Conservation (phyloP, 2,888 invertebrate species). For the Scaptomyza cyrtandrae region DNA sequence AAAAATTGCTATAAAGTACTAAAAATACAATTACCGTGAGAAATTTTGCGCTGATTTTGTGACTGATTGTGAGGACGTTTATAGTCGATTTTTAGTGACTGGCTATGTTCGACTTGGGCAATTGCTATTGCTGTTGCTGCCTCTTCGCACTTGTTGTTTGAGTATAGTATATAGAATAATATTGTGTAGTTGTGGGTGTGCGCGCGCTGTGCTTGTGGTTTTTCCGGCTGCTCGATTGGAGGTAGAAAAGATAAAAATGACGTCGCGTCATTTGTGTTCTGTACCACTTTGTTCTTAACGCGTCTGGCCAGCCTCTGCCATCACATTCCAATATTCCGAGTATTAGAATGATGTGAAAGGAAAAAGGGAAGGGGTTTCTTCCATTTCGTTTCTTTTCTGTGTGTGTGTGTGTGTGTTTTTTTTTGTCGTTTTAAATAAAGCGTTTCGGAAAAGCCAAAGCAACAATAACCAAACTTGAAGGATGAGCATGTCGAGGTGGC, state of each 20-base stretch:
- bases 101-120: conserved; percentile 35
- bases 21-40: conserved; percentile 83
- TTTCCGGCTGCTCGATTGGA: conserved; percentile 54
- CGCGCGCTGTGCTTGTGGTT: conserved; percentile 12
- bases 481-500: conserved; percentile 50
- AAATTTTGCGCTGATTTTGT: conserved; percentile 77
- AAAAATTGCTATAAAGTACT: conserved; percentile 82
- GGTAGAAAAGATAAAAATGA: conserved; percentile 57
- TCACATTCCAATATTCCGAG: conserved; percentile 65
- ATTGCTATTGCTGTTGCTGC: conserved; percentile 9
- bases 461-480: conserved; percentile 65
- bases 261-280: conserved; percentile 56
- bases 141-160: conserved; percentile 7
- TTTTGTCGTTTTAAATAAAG: conserved; percentile 58
- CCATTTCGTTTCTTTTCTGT: conserved; percentile 6
- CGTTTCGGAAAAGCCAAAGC: conserved; percentile 61
- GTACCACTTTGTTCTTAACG: conserved; percentile 69
- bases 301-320: conserved; percentile 63
- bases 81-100: conserved; percentile 80
- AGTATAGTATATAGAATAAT: background rate
- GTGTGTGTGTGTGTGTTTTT: background rate
- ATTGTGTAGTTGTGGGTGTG: conserved; percentile 14
- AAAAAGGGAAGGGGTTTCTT: conserved; percentile 1
- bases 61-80: conserved; percentile 80
- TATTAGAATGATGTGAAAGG: conserved; percentile 1